phyloP scores from a whole-genome alignment of 2,888 invertebrate species.

The Podabrus alpinus region DNA sequence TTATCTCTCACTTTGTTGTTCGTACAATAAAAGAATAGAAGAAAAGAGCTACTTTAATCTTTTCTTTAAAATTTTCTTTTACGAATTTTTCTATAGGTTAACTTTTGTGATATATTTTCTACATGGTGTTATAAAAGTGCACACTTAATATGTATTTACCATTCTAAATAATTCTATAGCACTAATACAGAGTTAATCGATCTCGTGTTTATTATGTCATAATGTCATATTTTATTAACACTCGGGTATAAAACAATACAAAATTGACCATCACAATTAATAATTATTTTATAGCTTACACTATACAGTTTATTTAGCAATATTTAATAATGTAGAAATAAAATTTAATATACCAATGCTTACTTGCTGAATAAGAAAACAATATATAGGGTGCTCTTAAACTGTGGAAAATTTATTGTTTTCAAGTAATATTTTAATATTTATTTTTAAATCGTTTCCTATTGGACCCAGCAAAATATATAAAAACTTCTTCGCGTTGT shows the following conservation, averaged over 20 bases:
- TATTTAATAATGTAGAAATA: neutral
- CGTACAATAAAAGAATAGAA: constrained; percentile 7
- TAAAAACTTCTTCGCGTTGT: neutral
- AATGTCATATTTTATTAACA: neutral
- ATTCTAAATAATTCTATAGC: neutral
- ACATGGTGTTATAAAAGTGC: neutral
- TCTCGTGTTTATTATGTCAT: neutral
- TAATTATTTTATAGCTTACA: neutral
- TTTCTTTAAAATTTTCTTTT: neutral
- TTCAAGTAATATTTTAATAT: no score
- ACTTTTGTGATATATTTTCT: neutral
- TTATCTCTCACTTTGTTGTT: constrained; percentile 22
- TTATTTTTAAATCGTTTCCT: no score
- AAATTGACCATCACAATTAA: neutral
- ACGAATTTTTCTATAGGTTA: neutral
- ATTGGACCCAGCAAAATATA: neutral
- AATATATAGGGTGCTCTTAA: no score
- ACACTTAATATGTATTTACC: neutral
- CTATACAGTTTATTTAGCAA: no score
- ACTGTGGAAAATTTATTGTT: no score
- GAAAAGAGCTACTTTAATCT: neutral
- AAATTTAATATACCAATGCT: neutral
- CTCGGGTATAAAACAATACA: neutral
- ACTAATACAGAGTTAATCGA: neutral
- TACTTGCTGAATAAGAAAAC: neutral